A percentile compares a stretch with the other conserved stretches of the same genome.
These are phyloP conservation scores for Xestoiulus laeticollis DNA, from an alignment of 2,888 invertebrate genomes.

Conservation along the genomic window DNA sequence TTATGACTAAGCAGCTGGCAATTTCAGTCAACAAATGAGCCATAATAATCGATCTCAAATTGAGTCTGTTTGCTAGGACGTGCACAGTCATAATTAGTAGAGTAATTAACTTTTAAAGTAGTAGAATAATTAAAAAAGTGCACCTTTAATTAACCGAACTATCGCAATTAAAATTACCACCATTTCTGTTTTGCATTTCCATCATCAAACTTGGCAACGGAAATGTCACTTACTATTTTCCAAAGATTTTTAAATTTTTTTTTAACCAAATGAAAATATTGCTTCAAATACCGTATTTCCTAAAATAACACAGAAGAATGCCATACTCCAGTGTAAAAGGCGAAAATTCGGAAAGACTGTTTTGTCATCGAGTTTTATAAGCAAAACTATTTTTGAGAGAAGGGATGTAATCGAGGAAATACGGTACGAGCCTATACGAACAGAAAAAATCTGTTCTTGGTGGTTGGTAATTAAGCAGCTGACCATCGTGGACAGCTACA, in stretches of 20 bases:
- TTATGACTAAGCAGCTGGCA: neutral
- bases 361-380: neutral
- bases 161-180: conserved; percentile 46
- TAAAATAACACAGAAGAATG: neutral
- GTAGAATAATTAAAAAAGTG: neutral
- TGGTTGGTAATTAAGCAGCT: neutral
- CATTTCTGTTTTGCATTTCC: conserved; percentile 3
- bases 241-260: neutral
- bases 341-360: neutral
- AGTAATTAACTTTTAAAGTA: neutral
- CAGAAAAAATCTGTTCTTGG: neutral
- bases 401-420: neutral
- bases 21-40: neutral
- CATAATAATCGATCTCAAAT: neutral
- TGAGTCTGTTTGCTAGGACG: conserved; percentile 5
- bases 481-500: neutral
- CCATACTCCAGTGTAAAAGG: neutral
- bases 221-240: neutral
- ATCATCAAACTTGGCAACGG: neutral
- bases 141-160: neutral
- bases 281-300: neutral
- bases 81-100: neutral
- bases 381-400: neutral
- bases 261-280: neutral
- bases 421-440: neutral